A percentile compares a stretch with the other conserved stretches of the same genome.
Conservation (phyloP, 2,113 vertebrate genomes). For the Ictalurus furcatus region DNA sequence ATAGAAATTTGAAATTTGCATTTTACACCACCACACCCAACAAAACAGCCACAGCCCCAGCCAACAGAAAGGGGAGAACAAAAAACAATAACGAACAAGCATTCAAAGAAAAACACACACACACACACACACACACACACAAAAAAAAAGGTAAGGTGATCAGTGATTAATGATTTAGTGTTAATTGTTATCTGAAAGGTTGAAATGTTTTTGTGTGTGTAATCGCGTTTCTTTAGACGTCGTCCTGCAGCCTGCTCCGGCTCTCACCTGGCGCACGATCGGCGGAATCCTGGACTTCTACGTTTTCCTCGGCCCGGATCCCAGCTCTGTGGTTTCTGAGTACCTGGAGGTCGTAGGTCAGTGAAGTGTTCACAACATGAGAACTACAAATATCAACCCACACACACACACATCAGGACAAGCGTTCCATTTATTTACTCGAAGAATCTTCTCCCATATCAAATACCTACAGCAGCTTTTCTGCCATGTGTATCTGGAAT, state of each 20-base stretch:
- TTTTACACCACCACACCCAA: too few species aligned
- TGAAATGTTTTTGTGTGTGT: neutral
- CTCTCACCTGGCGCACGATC: conserved; percentile 84
- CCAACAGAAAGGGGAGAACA: too few species aligned
- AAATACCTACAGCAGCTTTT: neutral
- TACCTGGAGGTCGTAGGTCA: conserved; percentile 86
- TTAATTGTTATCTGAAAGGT: neutral
- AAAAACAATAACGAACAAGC: too few species aligned
- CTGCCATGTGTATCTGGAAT: too few species aligned
- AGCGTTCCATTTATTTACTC: too few species aligned
- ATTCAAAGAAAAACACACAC: too few species aligned
- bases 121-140: too few species aligned
- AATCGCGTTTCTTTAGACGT: conserved; percentile 71
- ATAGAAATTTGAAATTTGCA: too few species aligned
- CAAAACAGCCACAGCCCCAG: too few species aligned
- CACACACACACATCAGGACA: neutral
- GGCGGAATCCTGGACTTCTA: conserved; percentile 88
- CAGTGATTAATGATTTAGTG: too few species aligned
- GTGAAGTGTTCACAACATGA: conserved; percentile 16
- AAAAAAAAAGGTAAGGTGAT: too few species aligned
- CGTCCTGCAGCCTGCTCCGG: conserved; percentile 81
- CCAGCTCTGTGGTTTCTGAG: conserved; percentile 76
- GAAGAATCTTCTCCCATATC: neutral
- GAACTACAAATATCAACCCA: neutral
- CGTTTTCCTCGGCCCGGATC: conserved; percentile 79